Percentiles rank a stretch among this genome's conserved stretches.
Evolutionary conservation across 2,113 vertebrate species (phyloP).

Genomic region (Bufo gargarizans): DNA sequence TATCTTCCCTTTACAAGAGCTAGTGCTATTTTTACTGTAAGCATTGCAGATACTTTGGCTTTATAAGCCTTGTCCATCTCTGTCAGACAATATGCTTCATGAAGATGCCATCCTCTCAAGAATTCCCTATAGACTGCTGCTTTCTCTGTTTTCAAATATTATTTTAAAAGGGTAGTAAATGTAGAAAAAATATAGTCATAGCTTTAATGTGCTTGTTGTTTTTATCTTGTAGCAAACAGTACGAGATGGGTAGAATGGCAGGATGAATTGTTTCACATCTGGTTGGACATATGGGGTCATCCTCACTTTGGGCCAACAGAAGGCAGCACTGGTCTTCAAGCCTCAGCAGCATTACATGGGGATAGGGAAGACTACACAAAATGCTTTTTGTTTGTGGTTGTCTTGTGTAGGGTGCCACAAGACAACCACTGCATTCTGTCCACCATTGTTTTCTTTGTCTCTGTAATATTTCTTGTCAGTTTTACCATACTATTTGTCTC

Average conservation of each 20-base stretch:
- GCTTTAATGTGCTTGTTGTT: not conserved
- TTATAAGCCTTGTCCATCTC: conserved; percentile 15
- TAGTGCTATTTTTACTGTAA: conserved; percentile 10
- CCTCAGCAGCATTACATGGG: not conserved
- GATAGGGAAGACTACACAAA: not conserved
- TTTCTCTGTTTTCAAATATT: not conserved
- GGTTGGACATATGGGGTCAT: not conserved
- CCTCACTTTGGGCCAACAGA: not conserved
- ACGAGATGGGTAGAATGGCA: not conserved
- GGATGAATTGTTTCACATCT: not conserved
- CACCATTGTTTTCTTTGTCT: too few species aligned
- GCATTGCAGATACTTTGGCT: not conserved
- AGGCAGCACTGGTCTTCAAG: not conserved
- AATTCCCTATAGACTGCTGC: not conserved
- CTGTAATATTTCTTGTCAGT: too few species aligned
- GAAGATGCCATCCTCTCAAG: not conserved
- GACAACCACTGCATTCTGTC: too few species aligned
- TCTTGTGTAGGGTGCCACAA: not conserved
- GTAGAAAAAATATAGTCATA: not conserved
- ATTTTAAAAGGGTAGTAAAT: not conserved
- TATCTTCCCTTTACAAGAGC: not conserved
- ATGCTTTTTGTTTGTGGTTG: not conserved
- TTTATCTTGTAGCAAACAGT: not conserved
- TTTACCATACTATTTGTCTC: too few species aligned
- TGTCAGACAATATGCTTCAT: not conserved